phyloP scores from a whole-genome alignment of 2,797 vertebrate genomes.

The Nothura maculosa region DNA sequence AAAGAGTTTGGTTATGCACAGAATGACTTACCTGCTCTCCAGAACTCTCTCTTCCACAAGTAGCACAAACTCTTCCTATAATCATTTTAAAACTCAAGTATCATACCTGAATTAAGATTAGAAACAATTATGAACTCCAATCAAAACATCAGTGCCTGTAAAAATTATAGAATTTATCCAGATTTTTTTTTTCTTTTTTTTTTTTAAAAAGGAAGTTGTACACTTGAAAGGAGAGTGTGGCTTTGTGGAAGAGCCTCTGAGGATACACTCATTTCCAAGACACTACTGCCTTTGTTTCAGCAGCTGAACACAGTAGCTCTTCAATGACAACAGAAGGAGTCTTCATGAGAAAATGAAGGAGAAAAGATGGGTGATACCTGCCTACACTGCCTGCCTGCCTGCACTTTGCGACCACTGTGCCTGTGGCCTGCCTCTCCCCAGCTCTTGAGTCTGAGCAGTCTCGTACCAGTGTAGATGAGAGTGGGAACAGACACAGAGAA shows the following conservation, averaged over 20 bases:
- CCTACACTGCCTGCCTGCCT: constrained; percentile 89
- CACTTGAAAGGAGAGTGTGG: background rate
- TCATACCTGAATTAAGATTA: background rate
- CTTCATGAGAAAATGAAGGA: constrained; percentile 58
- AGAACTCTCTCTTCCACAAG: constrained; percentile 78
- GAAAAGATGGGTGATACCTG: constrained; percentile 78
- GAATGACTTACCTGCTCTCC: constrained; percentile 81
- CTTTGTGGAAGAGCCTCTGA: constrained; percentile 78
- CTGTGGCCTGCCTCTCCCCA: constrained; percentile 83
- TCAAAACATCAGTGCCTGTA: background rate
- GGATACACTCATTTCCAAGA: constrained; percentile 19
- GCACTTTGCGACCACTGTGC: constrained; percentile 79
- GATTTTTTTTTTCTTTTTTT: background rate
- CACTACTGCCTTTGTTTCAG: constrained; percentile 34
- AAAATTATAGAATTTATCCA: background rate
- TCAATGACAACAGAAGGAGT: constrained; percentile 41
- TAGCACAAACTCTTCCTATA: constrained; percentile 47
- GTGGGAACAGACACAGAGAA: constrained; percentile 99
- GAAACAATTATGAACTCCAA: background rate
- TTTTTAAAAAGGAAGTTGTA: background rate
- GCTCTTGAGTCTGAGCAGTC: constrained; percentile 86
- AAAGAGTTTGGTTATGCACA: constrained; percentile 43
- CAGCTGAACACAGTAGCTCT: constrained; percentile 47
- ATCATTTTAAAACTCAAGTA: background rate
- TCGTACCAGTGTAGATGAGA: constrained; percentile 99